A percentile compares a stretch with the other conserved stretches of the same genome.
phyloP scores from a whole-genome alignment of 2,113 vertebrate genomes.

The Apistogramma diplotaenia region DNA sequence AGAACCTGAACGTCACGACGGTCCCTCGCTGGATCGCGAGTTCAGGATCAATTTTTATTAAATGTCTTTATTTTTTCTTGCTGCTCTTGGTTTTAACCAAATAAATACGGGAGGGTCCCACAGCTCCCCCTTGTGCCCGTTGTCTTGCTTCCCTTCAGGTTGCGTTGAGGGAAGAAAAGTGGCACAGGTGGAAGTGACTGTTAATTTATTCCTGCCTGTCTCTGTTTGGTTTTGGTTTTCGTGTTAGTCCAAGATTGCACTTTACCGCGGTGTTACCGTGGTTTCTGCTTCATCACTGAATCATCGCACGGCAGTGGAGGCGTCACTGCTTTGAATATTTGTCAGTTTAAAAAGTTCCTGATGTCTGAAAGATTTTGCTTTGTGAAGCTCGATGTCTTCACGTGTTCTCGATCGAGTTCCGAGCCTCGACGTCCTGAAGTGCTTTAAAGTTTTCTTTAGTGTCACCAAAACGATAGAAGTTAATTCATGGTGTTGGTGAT shows the following conservation, averaged over 20 bases:
- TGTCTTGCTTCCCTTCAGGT: neutral
- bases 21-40: neutral
- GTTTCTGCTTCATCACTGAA: neutral
- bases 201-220: neutral
- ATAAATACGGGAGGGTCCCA: neutral
- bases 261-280: neutral
- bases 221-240: neutral
- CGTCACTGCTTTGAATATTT: neutral
- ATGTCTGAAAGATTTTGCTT: neutral
- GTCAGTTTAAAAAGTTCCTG: no score
- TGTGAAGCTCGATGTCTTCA: neutral
- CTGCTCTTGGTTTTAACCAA: neutral
- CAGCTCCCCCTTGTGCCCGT: neutral
- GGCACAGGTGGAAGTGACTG: no score
- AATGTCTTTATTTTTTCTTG: neutral
- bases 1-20: neutral
- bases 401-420: neutral
- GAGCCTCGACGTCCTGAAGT: neutral
- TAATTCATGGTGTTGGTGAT: no score
- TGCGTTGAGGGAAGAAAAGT: neutral
- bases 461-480: no score
- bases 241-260: neutral
- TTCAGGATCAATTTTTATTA: neutral
- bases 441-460: neutral
- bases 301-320: accelerated